Evolutionary conservation across 2,113 vertebrate species (phyloP), one percentile per base, ranked within the genome.

Genomic region (Struthio camelus): DNA sequence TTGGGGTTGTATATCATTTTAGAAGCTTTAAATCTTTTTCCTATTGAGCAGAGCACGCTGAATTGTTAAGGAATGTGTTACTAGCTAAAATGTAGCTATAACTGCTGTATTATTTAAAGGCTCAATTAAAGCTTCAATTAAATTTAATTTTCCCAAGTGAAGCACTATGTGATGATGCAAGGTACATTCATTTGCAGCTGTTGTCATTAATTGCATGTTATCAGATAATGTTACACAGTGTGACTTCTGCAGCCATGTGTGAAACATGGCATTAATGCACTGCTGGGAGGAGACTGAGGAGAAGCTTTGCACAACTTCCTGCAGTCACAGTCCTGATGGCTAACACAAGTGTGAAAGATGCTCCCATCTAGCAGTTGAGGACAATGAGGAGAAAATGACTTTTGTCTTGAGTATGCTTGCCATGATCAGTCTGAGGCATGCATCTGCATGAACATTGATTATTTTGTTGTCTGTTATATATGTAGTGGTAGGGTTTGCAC

Each of bases 321-420:
- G 28, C 40, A 8, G 1, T 17, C 24, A 42, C 22, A 0, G 0
- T 38, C 72, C 36, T 7, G 72, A 3, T 2, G 51, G 56, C 46
- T 54, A 32, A 16, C 38, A 3, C 11, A 2, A 40, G 34, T 11
- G 42, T 25, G 9, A 4, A 11, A 6, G 38, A 14, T 34, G 40
- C 30, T 66, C 30, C 77, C 32, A 32, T 2, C 32, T 2, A 22
- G 34, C 2, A 19, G 11, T 2, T 15, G 50, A 80, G 48, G 4
- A 32, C 9, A 42, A 50, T 42, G 36, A 1, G 1, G 36, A 40
- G 6, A 28, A 38, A 0, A 0, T 14, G 12, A 14, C 0, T 9
- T 19, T 14, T 24, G n/a, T n/a, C n/a, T 4, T 11, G 2, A 6
- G 0, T 11, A 15, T 8, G 25, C 20, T 50, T 32, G 9, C 56